phyloP scores from a whole-genome alignment of 2,797 vertebrate genomes.

The Neomorphus geoffroyi region DNA sequence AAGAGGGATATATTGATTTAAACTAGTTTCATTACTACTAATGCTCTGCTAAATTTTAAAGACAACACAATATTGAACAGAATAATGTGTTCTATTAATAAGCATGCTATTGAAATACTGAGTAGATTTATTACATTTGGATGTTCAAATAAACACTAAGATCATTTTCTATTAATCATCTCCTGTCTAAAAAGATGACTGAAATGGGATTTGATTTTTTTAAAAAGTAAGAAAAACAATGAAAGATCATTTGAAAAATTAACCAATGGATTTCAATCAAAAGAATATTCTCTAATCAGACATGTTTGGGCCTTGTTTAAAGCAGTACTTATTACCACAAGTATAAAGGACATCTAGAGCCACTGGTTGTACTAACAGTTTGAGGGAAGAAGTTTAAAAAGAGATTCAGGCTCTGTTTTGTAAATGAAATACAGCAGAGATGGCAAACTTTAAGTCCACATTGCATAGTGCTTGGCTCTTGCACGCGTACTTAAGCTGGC shows the following conservation, averaged over 20 bases:
- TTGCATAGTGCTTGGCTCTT: neutral
- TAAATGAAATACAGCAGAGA: conserved; percentile 50
- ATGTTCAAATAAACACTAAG: conserved; percentile 74
- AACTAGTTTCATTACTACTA: conserved; percentile 76
- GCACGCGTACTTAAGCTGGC: conserved; percentile 61
- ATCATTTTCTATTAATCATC: conserved; percentile 75
- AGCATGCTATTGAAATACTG: conserved; percentile 72
- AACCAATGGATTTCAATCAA: conserved; percentile 62
- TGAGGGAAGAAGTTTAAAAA: neutral
- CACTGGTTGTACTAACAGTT: neutral
- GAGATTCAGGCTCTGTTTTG: conserved; percentile 56
- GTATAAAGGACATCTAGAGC: neutral
- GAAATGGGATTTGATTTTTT: conserved; percentile 65
- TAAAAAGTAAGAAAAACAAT: conserved; percentile 67
- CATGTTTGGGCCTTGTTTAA: neutral
- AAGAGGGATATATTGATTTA: conserved; percentile 75
- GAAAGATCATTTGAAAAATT: conserved; percentile 72
- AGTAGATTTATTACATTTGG: conserved; percentile 76
- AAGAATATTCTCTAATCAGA: neutral
- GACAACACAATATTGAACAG: conserved; percentile 78
- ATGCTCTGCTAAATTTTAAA: conserved; percentile 81
- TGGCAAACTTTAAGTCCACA: conserved; percentile 45
- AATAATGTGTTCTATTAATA: conserved; percentile 80
- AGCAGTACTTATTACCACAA: neutral
- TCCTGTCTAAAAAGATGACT: conserved; percentile 66